Conservation (phyloP, 2,113 vertebrate genomes). For the Lasiurus borealis region DNA sequence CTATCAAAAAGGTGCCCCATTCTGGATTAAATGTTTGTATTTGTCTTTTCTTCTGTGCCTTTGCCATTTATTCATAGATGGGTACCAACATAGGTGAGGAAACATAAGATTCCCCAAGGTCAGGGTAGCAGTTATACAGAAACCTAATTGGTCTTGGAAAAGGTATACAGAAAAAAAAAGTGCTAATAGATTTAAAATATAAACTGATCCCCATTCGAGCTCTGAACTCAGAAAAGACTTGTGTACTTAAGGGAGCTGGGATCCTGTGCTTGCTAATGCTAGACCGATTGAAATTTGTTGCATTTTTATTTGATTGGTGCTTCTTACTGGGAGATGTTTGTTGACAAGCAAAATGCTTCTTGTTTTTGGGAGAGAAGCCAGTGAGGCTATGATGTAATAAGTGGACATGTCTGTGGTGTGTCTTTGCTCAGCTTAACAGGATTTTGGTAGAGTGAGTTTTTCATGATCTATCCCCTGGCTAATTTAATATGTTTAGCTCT, state of each 20-base stretch:
- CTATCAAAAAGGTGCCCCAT: not conserved
- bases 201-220: not conserved
- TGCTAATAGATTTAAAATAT: not conserved
- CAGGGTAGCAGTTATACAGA: not conserved
- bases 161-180: accelerated
- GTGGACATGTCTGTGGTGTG: not conserved
- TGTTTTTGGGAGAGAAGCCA: not conserved
- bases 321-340: not conserved
- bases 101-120: accelerated
- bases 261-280: not conserved
- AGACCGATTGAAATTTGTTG: not conserved
- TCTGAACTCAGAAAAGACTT: not conserved
- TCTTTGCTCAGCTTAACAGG: not conserved
- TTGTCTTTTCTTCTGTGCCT: not conserved
- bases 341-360: not conserved
- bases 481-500: not conserved
- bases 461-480: not conserved
- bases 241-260: not conserved
- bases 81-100: not conserved
- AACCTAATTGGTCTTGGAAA: not conserved
- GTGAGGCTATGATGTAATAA: not conserved
- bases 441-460: not conserved
- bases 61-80: not conserved
- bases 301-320: not conserved
- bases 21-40: not conserved